phyloP scores from a whole-genome alignment of 2,797 vertebrate species.

The Vespertilio murinus region DNA sequence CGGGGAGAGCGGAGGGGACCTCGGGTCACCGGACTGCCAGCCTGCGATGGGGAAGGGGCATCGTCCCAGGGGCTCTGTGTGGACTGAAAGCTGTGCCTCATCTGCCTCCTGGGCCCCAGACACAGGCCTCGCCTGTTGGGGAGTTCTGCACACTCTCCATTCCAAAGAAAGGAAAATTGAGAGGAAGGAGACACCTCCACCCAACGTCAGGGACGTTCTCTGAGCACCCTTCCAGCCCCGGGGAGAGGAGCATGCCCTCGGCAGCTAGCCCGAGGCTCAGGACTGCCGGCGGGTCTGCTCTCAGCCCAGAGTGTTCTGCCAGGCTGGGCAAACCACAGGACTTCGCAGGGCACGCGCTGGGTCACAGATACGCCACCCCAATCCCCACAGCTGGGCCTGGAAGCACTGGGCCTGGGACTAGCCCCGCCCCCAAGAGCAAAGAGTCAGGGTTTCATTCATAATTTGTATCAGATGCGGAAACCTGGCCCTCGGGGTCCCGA shows the following conservation, averaged over 20 bases:
- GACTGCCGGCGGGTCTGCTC: not conserved
- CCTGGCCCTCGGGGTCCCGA: conserved; percentile 7
- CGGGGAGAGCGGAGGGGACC: not conserved
- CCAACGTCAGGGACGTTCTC: not conserved
- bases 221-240: not conserved
- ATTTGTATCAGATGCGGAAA: conserved; percentile 75
- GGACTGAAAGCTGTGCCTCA: not conserved
- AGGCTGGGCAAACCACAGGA: not conserved
- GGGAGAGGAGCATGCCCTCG: not conserved
- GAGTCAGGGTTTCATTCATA: conserved; percentile 64
- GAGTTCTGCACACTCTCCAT: not conserved
- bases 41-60: not conserved
- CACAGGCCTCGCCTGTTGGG: not conserved
- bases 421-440: not conserved
- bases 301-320: not conserved
- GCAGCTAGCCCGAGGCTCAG: not conserved
- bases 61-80: not conserved
- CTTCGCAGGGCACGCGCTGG: not conserved
- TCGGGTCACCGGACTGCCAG: not conserved
- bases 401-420: not conserved
- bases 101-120: not conserved
- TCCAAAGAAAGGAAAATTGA: not conserved
- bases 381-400: not conserved
- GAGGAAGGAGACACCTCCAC: not conserved
- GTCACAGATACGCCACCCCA: not conserved